Base-by-base conservation (phyloP, 1,140 invertebrate species). In the Tetragnatha versicolor region DNA sequence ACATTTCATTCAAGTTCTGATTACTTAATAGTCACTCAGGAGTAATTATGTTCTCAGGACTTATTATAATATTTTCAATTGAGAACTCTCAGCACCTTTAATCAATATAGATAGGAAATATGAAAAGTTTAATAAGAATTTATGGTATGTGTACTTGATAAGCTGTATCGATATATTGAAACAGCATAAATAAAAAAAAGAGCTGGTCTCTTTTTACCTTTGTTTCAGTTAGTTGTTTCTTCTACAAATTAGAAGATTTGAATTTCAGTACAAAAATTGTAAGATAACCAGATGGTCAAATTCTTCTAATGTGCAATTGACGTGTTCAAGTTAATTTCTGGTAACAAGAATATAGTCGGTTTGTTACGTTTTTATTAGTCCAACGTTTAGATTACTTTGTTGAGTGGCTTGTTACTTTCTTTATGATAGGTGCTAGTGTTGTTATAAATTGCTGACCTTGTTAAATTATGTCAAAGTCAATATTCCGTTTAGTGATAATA, bases 311-410 rank as follows among this genome's bases (percentile, higher is more conserved):
- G 55, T 58, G 55, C 55, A 58, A 58, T 58, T 31, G 14, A 58
- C 31, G 27, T 42, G 37, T 37, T 20, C 27, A 58, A 58, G 25
- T 27, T 49, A 42, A 47, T 66, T 37, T 47, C 37, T 20, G 63
- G 37, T 66, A 66, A 47, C n/a, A 39, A 29, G 39, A 47, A 42
- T 47, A 29, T 66, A n/a, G 60, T 47, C 37, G 63, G 63, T 66
- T n/a, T 66, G 63, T 66, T 66, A 25, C 49, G 42, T 37, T 66
- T 66, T 63, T 66, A 42, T 66, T 66, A 66, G 42, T 20, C 49
- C 5, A 31, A 47, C 27, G n/a, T 27, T 61, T 39, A 25, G 42
- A 47, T n/a, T n/a, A 66, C 3, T 66, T 66, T 47, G 25, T 17
- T 31, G 35, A 47, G 31, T 45, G 63, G 63, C 63, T 47, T 66